Percentiles rank a stretch among this genome's conserved stretches.
phyloP scores from a whole-genome alignment of 2,113 vertebrate species.

The Prinia subflava region DNA sequence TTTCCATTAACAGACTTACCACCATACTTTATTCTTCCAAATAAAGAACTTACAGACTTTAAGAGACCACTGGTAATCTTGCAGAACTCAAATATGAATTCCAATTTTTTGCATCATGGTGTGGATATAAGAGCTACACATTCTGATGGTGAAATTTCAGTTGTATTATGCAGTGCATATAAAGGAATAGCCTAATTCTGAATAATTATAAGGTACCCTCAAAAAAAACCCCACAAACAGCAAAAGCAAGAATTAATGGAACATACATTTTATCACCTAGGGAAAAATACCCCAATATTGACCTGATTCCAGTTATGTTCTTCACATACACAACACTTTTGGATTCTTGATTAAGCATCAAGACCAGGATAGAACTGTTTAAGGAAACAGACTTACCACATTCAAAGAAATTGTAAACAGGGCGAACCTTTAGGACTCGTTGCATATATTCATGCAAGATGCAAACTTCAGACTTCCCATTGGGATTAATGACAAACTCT shows the following conservation, averaged over 20 bases:
- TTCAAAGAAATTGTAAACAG: constrained; percentile 99
- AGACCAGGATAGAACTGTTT: neutral
- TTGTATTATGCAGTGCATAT: neutral
- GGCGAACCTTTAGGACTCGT: constrained; percentile 97
- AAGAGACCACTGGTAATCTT: neutral
- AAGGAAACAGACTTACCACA: constrained; percentile 86
- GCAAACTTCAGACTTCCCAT: constrained; percentile 98
- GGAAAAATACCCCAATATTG: fast-evolving
- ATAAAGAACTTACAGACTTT: neutral
- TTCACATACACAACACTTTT: neutral
- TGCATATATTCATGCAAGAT: constrained; percentile 99
- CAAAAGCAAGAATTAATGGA: neutral
- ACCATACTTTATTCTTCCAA: neutral
- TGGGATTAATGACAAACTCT: constrained; percentile 99
- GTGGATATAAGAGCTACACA: neutral
- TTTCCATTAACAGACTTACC: neutral
- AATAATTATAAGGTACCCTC: neutral
- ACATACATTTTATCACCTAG: neutral
- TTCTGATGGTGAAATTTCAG: neutral
- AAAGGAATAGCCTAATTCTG: neutral
- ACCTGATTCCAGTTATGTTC: neutral
- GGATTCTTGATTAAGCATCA: neutral
- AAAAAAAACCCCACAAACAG: neutral
- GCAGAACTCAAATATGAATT: neutral
- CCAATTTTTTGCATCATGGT: neutral